Evolutionary conservation across 1,140 invertebrate genomes (phyloP), one percentile per base, ranked within the genome.

Genomic region (Mizuhopecten yessoensis): DNA sequence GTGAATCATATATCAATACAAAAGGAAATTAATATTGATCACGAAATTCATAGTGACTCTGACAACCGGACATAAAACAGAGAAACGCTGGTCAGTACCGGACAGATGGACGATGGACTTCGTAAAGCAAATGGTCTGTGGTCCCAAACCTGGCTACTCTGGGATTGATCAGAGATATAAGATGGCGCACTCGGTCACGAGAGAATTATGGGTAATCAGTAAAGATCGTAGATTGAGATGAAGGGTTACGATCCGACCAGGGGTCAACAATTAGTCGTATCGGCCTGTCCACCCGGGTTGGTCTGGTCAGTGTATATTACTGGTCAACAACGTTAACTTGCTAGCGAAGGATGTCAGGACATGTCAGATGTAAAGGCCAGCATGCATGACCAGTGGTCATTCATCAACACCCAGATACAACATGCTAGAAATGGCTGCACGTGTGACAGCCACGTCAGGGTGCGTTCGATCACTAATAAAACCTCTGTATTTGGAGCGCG

Each of bases 221-320:
- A 75, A n/a, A 75, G 57, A 75, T n/a, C n/a, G 57, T 3, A 75
- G 57, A 75, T 75, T n/a, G 57, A 75, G 57, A 75, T n/a, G 57
- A 13, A 75, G 57, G n/a, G 57, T 75, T 17, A 75, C 23, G 57
- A 75, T 3, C 57, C 3, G 11, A 3, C 57, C 17, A 29, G n/a
- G n/a, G 57, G 29, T 75, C 57, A 75, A n/a, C 57, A 75, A 75
- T 75, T 75, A 75, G 57, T 75, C 57, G 23, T 75, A 75, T 75
- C 57, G 23, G 23, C 29, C 23, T 29, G 57, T n/a, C 57, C 57
- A 75, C 57, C n/a, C n/a, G 23, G 57, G 57, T 29, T 5, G 57
- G 57, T 75, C 57, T 75, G 57, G 57, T 75, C 57, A 75, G 57
- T 75, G 57, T 75, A 2, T 29, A 0, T 1, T 75, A 75, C n/a